Conservation (phyloP, 2,797 vertebrate genomes). For the Gymnocypris eckloni region DNA sequence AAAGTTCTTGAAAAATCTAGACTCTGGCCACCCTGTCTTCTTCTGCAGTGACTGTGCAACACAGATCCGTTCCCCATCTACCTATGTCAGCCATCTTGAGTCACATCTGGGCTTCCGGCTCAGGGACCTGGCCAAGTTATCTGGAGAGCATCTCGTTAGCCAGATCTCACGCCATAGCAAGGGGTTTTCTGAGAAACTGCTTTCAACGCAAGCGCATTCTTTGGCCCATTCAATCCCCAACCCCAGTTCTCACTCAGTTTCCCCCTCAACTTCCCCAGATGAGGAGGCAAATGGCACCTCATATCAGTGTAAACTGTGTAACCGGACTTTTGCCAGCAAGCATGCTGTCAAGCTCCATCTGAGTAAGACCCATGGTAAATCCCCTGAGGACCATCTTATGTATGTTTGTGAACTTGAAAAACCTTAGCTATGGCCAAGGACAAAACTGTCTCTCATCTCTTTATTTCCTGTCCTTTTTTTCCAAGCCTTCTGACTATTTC, state of each 20-base stretch:
- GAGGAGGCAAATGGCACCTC: slow-evolving; percentile 87
- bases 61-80: slow-evolving; percentile 97
- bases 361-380: slow-evolving; percentile 99
- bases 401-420: slow-evolving; percentile 96
- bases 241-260: slow-evolving; percentile 70
- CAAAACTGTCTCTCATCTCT: slow-evolving; percentile 67
- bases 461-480: slow-evolving; percentile 60
- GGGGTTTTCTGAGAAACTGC: slow-evolving; percentile 93
- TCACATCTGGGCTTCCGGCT: slow-evolving; percentile 98
- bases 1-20: slow-evolving; percentile 99
- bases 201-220: slow-evolving; percentile 80
- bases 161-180: slow-evolving; percentile 92
- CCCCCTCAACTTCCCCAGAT: slow-evolving; percentile 85
- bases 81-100: slow-evolving; percentile 97
- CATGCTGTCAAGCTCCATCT: slow-evolving; percentile 99
- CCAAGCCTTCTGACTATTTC: slow-evolving; percentile 78
- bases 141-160: slow-evolving; percentile 92
- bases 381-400: slow-evolving; percentile 98
- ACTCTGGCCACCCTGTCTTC: slow-evolving; percentile 98
- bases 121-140: slow-evolving; percentile 94
- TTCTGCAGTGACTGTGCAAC: slow-evolving; percentile 99
- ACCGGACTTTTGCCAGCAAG: slow-evolving; percentile 99
- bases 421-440: slow-evolving; percentile 87
- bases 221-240: slow-evolving; percentile 76
- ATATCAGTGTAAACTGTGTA: slow-evolving; percentile 99